These are phyloP conservation scores for Bedellia somnulentella DNA, from an alignment of 2,888 invertebrate genomes.

Conservation along the genomic window DNA sequence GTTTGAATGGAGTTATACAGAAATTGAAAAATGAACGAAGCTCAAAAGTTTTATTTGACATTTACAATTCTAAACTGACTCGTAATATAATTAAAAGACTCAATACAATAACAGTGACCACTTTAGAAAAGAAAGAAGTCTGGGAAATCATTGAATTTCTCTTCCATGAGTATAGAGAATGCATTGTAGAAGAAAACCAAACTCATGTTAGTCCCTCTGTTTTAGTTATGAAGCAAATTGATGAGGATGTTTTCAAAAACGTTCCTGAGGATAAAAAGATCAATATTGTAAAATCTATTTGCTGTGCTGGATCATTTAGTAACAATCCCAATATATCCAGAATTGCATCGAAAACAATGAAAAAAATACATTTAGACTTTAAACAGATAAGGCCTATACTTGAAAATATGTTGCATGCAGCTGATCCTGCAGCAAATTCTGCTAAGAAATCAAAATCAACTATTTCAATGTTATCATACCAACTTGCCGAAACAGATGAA, in stretches of 20 bases:
- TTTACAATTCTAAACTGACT: conserved; percentile 56
- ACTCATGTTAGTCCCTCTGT: conserved; percentile 37
- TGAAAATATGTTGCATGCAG: conserved; percentile 58
- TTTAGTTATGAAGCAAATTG: conserved; percentile 59
- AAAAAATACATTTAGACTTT: conserved; percentile 67
- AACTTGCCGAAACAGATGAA: conserved; percentile 63
- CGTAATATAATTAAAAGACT: conserved; percentile 58
- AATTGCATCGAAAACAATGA: conserved; percentile 65
- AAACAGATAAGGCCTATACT: conserved; percentile 62
- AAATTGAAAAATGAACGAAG: conserved; percentile 21
- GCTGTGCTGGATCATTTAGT: conserved; percentile 57
- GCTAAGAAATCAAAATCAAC: conserved; percentile 41
- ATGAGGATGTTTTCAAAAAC: conserved; percentile 53
- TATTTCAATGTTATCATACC: conserved; percentile 53
- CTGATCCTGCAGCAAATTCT: conserved; percentile 29
- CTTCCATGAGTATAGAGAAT: conserved; percentile 53
- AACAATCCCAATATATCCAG: conserved; percentile 64
- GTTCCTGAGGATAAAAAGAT: conserved; percentile 45
- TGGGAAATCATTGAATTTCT: conserved; percentile 63
- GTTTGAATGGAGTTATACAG: conserved; percentile 23
- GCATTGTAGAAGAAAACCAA: conserved; percentile 31
- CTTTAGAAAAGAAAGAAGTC: conserved; percentile 36
- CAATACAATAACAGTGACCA: conserved; percentile 44
- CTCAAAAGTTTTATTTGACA: conserved; percentile 29
- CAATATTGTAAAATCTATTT: conserved; percentile 50